Evolutionary conservation across 2,888 invertebrate species (phyloP).

Genomic region (Tryphoninae sp.): DNA sequence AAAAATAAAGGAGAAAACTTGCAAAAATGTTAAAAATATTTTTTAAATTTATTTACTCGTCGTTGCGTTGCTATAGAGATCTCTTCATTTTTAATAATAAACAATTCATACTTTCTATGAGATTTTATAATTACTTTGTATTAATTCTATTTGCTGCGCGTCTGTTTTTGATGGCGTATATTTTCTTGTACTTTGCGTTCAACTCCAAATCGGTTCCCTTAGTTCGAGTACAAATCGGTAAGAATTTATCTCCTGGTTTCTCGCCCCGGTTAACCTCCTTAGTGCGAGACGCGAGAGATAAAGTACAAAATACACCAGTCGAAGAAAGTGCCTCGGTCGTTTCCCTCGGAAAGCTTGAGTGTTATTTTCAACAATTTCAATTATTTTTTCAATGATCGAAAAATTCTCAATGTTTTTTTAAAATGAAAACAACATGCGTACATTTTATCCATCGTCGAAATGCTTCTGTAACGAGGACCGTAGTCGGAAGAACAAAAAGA

Average conservation of each 20-base stretch:
- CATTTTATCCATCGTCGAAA: neutral
- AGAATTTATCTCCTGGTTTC: conserved; percentile 32
- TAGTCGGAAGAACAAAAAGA: neutral
- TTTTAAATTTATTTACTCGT: neutral
- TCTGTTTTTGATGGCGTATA: neutral
- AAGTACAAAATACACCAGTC: conserved; percentile 20
- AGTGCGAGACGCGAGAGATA: conserved; percentile 7
- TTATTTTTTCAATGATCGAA: neutral
- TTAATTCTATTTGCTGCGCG: neutral
- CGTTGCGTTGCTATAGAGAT: neutral
- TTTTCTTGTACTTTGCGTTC: neutral
- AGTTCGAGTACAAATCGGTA: conserved; percentile 32
- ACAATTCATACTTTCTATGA: too few relatives aligned
- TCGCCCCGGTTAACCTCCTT: neutral
- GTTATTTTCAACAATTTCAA: neutral
- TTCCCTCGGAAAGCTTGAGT: conserved; percentile 32
- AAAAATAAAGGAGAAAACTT: neutral
- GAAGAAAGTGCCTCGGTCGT: conserved; percentile 27
- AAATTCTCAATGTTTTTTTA: neutral
- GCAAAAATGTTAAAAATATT: too few relatives aligned
- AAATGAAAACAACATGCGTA: neutral
- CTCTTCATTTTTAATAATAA: neutral
- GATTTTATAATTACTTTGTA: too few relatives aligned
- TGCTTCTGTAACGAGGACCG: neutral
- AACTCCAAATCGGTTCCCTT: conserved; percentile 35